Evolutionary conservation across 2,113 vertebrate genomes (phyloP), one percentile per base, ranked within the genome.

Genomic region (Ageneiosus marmoratus): DNA sequence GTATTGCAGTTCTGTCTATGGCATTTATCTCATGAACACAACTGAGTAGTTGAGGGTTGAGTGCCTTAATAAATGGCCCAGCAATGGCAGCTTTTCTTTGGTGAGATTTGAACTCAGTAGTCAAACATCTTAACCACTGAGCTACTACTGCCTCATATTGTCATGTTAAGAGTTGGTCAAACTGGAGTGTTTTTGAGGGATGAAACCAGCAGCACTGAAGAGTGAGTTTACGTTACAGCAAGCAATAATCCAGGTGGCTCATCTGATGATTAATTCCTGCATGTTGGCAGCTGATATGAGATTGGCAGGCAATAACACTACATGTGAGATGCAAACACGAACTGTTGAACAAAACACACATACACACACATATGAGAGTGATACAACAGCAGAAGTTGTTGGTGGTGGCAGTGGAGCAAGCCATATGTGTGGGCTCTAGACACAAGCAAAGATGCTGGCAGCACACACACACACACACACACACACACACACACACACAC

Each of bases 381-480:
- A 70, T 34, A 72, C 51, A 20, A 72, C 79, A 63, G 48, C 72
- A 77, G 81, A 77, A 53, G 46, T 84, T 72, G 85, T 78, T 86
- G 79, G 29, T 60, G 69, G 53, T 84, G 85, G 78, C 79, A 84
- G 78, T 77, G 50, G 48, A 41, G 73, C 60, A 46, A 74, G 78
- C 77, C 85, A 84, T 86, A 86, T 86, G 82, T 81, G 72, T 63
- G 70, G 46, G 72, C 51, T 55, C 77, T 48, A 79, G 55, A 85
- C 80, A 78, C 63, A 44, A 11, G 27, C 22, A 73, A 32, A 69
- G 48, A 75, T 56, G 78, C 51, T 85, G 82, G 69, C 75, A 72
- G 83, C 65, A 80, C 7, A 67, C 46, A 80, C 46, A 67, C 62
- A 67, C 78, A 67, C 20, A 65, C 60, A 79, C 77, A 65, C 44